phyloP scores from a whole-genome alignment of 30 jellyfish, hydroid and myxozoan species.

The Hydra vulgaris region DNA sequence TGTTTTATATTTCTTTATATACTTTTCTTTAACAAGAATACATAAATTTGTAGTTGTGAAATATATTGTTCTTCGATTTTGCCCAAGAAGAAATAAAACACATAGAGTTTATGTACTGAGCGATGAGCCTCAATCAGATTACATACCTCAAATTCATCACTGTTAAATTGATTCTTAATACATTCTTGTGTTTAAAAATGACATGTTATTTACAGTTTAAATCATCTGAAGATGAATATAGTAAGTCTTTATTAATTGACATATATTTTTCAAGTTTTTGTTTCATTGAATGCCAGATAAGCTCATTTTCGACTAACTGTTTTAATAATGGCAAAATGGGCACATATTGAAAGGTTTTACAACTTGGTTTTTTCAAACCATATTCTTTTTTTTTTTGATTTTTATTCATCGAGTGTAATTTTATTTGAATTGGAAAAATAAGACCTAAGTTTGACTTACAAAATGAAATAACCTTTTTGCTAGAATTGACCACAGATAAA shows the following conservation, averaged over 20 bases:
- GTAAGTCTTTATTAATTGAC: neutral
- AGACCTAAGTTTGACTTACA: neutral
- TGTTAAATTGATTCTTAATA: neutral
- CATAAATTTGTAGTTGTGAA: neutral
- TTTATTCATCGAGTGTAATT: neutral
- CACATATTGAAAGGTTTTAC: neutral
- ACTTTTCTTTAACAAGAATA: neutral
- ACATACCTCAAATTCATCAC: neutral
- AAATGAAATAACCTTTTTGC: neutral
- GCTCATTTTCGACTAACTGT: neutral
- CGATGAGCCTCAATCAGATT: neutral
- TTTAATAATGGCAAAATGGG: neutral
- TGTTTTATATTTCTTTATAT: neutral
- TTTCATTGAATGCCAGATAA: neutral
- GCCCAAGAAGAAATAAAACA: neutral
- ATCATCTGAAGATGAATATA: neutral
- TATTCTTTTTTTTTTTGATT: neutral
- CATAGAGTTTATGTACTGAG: neutral
- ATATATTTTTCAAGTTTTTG: neutral
- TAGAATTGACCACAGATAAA: neutral
- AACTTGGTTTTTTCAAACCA: neutral
- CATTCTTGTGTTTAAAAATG: neutral
- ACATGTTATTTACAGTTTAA: neutral
- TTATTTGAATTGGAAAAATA: neutral
- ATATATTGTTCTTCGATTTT: neutral